Evolutionary conservation across 2,888 invertebrate species (phyloP), one percentile per base, ranked within the genome.

Genomic region (Drosophila meridionalis): DNA sequence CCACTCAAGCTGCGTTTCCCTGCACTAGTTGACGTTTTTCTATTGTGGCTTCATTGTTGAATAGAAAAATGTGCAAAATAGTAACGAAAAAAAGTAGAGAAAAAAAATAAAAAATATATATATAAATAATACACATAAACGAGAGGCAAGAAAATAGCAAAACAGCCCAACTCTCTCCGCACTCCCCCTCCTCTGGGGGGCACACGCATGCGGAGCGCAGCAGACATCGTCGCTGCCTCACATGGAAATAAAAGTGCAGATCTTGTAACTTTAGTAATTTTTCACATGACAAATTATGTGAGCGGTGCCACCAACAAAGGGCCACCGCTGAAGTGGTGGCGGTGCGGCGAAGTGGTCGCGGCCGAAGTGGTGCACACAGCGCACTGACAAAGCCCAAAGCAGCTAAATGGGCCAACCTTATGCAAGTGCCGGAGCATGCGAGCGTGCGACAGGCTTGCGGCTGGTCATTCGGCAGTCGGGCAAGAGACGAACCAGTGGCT

Each of bases 231-330:
- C 53, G 58, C 0, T 71, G 64, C 78, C 52, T 65, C 62, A 69
- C 84, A 74, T 75, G 66, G 68, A 79, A 65, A 79, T 86, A 86
- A 86, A 86, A 88, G 85, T 88, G 89, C 85, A 86, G 85, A 87
- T 85, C 89, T 90, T 87, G 88, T 87, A 90, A 88, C 90, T 90
- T 82, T 87, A 90, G 90, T 90, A 90, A 91, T 90, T 90, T 90
- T 88, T 91, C 90, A 90, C 91, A 91, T 91, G 90, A 91, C 91
- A 90, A 90, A 90, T 91, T 90, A 91, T 90, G 81, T 89, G 88
- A 89, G 84, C 82, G 80, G 71, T 72, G 71, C 70, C 65, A 52
- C 32, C 66, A 77, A 80, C 86, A 86, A 84, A 72, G 69, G 69
- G 67, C 67, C 52, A 56, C 34, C 20, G 63, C 60, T 34, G 40